Evolutionary conservation across 2,888 invertebrate genomes (phyloP).

Genomic region (Eristalinus aeneus): DNA sequence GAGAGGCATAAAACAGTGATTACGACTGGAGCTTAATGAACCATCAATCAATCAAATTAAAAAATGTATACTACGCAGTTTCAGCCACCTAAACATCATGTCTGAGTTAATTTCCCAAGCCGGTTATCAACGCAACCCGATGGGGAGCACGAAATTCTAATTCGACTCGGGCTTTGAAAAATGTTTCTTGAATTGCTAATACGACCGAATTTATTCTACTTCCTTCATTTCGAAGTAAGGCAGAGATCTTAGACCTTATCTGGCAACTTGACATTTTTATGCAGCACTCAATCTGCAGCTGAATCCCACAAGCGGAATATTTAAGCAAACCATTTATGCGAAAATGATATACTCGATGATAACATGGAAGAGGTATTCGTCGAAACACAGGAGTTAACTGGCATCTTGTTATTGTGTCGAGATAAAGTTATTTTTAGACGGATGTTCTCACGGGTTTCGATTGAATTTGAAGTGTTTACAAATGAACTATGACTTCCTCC

Average conservation of each 20-base stretch:
- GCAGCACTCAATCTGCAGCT: background rate
- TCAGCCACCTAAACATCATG: background rate
- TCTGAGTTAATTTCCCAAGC: background rate
- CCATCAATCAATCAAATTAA: background rate
- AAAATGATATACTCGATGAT: background rate
- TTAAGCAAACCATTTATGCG: background rate
- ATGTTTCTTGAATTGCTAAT: background rate
- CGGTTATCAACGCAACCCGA: background rate
- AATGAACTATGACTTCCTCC: background rate
- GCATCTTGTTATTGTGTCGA: background rate
- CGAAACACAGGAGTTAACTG: background rate
- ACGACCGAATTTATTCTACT: background rate
- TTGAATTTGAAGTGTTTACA: slow-evolving; percentile 4
- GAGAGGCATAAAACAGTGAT: too few species aligned
- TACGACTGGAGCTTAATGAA: background rate
- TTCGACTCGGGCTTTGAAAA: background rate
- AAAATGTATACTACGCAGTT: background rate
- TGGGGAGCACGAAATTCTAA: background rate
- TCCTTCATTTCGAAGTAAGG: background rate
- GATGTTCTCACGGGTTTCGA: slow-evolving; percentile 1
- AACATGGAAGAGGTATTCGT: background rate
- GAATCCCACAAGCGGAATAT: background rate
- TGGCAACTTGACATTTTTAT: background rate
- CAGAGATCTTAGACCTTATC: background rate
- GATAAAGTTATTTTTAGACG: background rate